Evolutionary conservation across 2,113 vertebrate species (phyloP), one percentile per base, ranked within the genome.

Genomic region (Sapayoa aenigma): DNA sequence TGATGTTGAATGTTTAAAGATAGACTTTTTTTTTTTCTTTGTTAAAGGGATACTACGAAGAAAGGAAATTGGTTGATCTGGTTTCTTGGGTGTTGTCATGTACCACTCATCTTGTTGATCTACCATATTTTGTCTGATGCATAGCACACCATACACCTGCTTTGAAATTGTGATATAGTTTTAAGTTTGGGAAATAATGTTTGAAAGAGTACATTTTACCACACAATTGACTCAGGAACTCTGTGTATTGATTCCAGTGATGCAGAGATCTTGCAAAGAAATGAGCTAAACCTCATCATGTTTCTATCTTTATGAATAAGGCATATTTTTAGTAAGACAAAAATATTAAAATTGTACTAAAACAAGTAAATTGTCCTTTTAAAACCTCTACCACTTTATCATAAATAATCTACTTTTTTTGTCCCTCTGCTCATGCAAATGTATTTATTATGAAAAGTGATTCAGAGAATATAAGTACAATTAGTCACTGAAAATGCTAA

Each of bases 31-130:
- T 13, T 30, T 23, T 63, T 16, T n/a, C 25, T 5, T 37, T 18
- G 5, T 31, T 76, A 30, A 53, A 66, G 28, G 6, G 1, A 53
- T 73, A 15, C 3, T 49, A 67, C 2, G 19, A 30, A 75, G 16
- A 72, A 75, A 37, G 4, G 8, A 41, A 83, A 41, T 47, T 89
- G 5, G 1, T 59, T 25, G 8, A 30, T 60, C 47, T 52, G 18
- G 2, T 4, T 52, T 25, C 67, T n/a, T 5, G 3, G 1, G 10
- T 2, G 1, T 47, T 73, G 27, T 44, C 27, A 28, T 14, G 2
- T 63, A 37, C 41, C 9, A 46, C 4, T 56, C 16, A 56, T 2
- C 33, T 65, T 82, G 18, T 23, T 55, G 13, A 62, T 8, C 75
- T 84, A 27, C 2, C 0, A 0, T 60, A 30, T 76, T 85, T 88